phyloP scores from a whole-genome alignment of 2,113 vertebrate species.

The Saguinus midas region DNA sequence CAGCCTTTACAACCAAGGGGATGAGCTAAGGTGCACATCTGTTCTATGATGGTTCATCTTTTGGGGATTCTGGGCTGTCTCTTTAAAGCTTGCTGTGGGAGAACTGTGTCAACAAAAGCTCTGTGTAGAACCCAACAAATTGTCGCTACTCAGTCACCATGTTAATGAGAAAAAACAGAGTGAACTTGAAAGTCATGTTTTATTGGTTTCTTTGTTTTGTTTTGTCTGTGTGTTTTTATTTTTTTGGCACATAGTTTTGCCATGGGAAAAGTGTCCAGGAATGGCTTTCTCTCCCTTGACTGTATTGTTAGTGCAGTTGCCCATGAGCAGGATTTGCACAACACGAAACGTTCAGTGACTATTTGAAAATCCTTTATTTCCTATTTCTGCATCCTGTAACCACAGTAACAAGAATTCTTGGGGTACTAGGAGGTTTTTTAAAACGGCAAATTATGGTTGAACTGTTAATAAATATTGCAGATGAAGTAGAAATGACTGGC shows the following conservation, averaged over 20 bases:
- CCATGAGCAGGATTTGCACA: background rate
- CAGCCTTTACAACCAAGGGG: background rate
- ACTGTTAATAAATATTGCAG: background rate
- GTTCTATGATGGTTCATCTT: background rate
- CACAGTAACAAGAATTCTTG: slow-evolving; percentile 36
- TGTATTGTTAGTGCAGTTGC: background rate
- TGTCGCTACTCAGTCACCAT: background rate
- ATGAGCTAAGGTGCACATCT: background rate
- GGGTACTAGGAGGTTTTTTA: background rate
- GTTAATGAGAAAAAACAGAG: background rate
- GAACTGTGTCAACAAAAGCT: background rate
- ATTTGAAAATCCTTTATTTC: slow-evolving; percentile 22
- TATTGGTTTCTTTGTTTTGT: background rate
- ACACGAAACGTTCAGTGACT: background rate
- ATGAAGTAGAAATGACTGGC: background rate
- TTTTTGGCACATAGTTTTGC: background rate
- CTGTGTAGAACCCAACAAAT: background rate
- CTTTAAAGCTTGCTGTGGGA: background rate
- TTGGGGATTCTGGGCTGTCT: background rate
- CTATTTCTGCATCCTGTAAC: slow-evolving; percentile 12
- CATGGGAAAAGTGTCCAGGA: background rate
- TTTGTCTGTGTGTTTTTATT: background rate
- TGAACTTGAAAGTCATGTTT: background rate
- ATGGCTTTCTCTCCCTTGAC: background rate
- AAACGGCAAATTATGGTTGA: background rate